Conservation (phyloP, 1,140 invertebrate genomes). For the Pinna nobilis region DNA sequence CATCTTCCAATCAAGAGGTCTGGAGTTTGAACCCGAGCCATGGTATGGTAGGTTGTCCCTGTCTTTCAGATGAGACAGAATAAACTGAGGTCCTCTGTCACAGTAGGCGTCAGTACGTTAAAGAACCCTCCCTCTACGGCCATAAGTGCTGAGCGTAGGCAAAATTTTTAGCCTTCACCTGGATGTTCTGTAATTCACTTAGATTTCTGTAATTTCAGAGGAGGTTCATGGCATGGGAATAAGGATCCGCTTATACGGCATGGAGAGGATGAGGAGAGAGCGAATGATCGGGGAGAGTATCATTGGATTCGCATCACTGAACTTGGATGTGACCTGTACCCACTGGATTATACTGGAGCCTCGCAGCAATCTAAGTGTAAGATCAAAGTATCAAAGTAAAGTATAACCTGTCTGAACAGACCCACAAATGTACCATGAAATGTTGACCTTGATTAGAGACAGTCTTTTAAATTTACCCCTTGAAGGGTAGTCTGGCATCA, state of each 20-base stretch:
- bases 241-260: conserved; percentile 91
- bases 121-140: too few species aligned
- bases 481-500: too few species aligned
- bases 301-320: conserved; percentile 90
- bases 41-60: too few species aligned
- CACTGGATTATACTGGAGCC: conserved; percentile 92
- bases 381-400: too few species aligned
- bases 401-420: background rate
- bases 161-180: background rate
- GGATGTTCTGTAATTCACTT: background rate
- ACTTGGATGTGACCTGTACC: conserved; percentile 90
- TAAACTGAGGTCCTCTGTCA: too few species aligned
- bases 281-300: conserved; percentile 92
- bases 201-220: conserved; percentile 77
- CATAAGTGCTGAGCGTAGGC: too few species aligned
- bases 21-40: too few species aligned
- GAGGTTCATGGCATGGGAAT: conserved; percentile 94
- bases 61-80: too few species aligned
- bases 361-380: conserved; percentile 86
- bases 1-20: too few species aligned
- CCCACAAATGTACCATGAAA: background rate
- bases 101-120: too few species aligned
- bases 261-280: conserved; percentile 91
- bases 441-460: background rate
- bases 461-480: background rate